A percentile compares a stretch with the other conserved stretches of the same genome.
Conservation (phyloP, 2,888 invertebrate species). For the Apamea sordens region DNA sequence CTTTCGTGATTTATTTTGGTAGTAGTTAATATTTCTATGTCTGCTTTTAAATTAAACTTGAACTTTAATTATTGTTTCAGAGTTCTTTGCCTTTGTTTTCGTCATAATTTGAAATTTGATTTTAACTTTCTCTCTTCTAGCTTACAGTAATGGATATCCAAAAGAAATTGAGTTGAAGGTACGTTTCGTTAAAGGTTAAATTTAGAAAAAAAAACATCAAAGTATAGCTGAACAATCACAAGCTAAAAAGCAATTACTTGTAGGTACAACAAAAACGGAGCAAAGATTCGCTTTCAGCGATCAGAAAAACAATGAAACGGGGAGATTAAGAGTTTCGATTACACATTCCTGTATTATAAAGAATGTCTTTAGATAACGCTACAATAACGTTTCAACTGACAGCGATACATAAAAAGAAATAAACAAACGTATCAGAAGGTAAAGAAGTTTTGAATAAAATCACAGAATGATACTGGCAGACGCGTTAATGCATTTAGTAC, state of each 20-base stretch:
- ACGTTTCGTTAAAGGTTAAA: not conserved
- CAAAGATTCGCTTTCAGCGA: not conserved
- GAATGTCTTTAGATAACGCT: not conserved
- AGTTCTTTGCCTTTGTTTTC: not conserved
- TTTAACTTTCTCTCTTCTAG: not conserved
- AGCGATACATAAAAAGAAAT: not conserved
- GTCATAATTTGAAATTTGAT: not conserved
- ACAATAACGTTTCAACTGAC: too few species aligned
- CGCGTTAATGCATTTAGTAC: constrained; percentile 35
- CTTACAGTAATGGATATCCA: not conserved
- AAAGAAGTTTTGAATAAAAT: constrained; percentile 15
- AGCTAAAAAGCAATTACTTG: constrained; percentile 34
- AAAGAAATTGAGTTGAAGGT: not conserved
- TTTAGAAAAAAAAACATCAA: not conserved
- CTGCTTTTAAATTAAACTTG: constrained; percentile 9
- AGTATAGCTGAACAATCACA: not conserved
- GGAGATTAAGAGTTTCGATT: constrained; percentile 6
- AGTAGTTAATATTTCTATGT: not conserved
- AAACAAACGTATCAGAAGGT: not conserved
- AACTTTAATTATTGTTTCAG: not conserved
- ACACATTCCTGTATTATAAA: not conserved
- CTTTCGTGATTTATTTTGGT: not conserved
- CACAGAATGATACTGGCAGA: not conserved
- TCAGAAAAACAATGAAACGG: constrained; percentile 15
- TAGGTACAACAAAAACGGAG: constrained; percentile 26